phyloP scores from a whole-genome alignment of 2,797 vertebrate species.

The Dendrocincla fuliginosa region DNA sequence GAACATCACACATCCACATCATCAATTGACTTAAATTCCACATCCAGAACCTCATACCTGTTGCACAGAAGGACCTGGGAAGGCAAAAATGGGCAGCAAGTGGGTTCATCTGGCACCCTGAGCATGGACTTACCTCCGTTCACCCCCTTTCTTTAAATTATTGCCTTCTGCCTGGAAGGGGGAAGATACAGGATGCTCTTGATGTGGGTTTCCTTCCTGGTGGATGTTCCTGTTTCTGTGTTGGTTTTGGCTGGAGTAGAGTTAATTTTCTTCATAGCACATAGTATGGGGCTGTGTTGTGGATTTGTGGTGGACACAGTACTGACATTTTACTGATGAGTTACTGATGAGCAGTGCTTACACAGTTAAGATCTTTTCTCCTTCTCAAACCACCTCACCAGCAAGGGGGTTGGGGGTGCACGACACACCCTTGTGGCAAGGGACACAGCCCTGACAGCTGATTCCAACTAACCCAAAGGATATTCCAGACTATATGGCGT shows the following conservation, averaged over 20 bases:
- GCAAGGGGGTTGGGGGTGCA: not conserved
- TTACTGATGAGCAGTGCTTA: not conserved
- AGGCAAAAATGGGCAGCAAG: not conserved
- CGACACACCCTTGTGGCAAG: not conserved
- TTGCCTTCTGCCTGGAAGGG: not conserved
- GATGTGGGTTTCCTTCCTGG: not conserved
- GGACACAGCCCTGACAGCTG: not conserved
- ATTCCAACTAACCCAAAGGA: not conserved
- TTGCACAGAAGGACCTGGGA: not conserved
- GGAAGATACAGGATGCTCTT: not conserved
- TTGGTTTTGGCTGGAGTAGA: not conserved
- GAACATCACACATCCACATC: not conserved
- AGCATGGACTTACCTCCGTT: accelerated
- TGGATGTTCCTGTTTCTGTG: not conserved
- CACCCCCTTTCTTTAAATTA: not conserved
- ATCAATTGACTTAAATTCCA: not conserved
- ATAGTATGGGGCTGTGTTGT: not conserved
- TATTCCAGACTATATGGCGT: not conserved
- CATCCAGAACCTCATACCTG: not conserved
- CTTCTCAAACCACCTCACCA: not conserved
- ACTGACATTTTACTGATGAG: not conserved
- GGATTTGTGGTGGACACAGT: not conserved
- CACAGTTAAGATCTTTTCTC: not conserved
- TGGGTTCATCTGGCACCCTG: not conserved
- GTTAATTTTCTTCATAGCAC: not conserved